Percentiles rank a stretch among this genome's conserved stretches.
These are phyloP conservation scores for Papilio machaon DNA, from an alignment of 1,140 invertebrate genomes.

Conservation along the genomic window DNA sequence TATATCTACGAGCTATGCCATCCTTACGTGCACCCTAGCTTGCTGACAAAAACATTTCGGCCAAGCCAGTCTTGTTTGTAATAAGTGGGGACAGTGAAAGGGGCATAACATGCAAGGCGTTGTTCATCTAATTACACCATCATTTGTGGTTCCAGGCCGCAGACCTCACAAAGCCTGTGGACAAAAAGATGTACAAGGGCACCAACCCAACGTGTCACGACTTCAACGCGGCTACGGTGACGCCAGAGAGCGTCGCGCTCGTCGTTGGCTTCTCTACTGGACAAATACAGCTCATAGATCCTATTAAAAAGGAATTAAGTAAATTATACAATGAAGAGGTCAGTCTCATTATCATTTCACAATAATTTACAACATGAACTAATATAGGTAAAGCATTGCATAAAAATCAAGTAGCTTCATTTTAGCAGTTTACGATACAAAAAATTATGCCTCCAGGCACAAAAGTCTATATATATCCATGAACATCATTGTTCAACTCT, in stretches of 20 bases:
- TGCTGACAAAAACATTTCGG: too few species aligned
- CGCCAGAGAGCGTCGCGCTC: conserved; percentile 91
- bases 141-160: conserved; percentile 86
- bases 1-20: too few species aligned
- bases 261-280: conserved; percentile 98
- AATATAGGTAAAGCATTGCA: too few species aligned
- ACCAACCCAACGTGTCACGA: conserved; percentile 99
- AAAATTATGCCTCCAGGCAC: too few species aligned
- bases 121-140: neutral
- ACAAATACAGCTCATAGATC: conserved; percentile 98
- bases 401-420: too few species aligned
- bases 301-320: conserved; percentile 96
- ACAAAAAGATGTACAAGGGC: conserved; percentile 99
- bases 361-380: too few species aligned
- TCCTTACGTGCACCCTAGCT: too few species aligned
- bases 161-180: conserved; percentile 97
- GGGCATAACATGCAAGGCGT: too few species aligned
- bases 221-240: conserved; percentile 94
- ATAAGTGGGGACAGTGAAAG: too few species aligned
- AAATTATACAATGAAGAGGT: conserved; percentile 99
- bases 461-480: too few species aligned
- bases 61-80: too few species aligned
- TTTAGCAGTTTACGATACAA: too few species aligned
- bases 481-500: neutral
- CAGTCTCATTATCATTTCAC: conserved; percentile 48